phyloP scores from a whole-genome alignment of 2,888 invertebrate genomes.

The Phengaris arion region DNA sequence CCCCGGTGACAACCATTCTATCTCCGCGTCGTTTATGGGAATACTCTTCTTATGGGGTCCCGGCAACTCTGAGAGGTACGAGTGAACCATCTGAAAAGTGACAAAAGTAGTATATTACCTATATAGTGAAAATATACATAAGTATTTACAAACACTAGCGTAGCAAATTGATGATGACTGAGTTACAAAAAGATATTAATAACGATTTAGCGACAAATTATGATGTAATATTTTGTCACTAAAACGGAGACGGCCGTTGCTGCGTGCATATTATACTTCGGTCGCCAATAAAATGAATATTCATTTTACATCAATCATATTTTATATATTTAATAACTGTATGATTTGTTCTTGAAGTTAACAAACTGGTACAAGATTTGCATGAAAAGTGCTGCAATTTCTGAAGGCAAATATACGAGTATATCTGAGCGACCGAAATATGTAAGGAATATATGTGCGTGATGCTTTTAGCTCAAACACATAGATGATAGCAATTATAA shows the following conservation, averaged over 20 bases:
- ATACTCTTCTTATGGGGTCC: background rate
- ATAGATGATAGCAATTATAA: background rate
- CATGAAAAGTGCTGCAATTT: too few species aligned
- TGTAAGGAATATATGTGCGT: slow-evolving; percentile 2
- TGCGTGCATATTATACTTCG: slow-evolving; percentile 2
- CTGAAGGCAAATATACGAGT: background rate
- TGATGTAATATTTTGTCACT: background rate
- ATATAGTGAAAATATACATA: background rate
- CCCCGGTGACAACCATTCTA: slow-evolving; percentile 8
- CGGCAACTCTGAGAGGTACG: slow-evolving; percentile 18
- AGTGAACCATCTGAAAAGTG: background rate
- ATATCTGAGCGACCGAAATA: background rate
- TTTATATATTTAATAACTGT: too few species aligned
- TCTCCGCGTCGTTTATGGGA: background rate
- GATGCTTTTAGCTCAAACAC: slow-evolving; percentile 4
- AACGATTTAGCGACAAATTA: background rate
- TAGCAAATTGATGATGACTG: background rate
- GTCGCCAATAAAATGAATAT: background rate
- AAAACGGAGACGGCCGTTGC: background rate
- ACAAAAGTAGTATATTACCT: background rate
- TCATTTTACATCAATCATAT: too few species aligned
- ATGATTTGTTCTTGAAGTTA: too few species aligned
- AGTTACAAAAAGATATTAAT: background rate
- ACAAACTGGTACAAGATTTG: too few species aligned
- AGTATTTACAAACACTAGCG: slow-evolving; percentile 3